phyloP scores from a whole-genome alignment of 2,888 invertebrate species.

The Trichogramma evanescens region DNA sequence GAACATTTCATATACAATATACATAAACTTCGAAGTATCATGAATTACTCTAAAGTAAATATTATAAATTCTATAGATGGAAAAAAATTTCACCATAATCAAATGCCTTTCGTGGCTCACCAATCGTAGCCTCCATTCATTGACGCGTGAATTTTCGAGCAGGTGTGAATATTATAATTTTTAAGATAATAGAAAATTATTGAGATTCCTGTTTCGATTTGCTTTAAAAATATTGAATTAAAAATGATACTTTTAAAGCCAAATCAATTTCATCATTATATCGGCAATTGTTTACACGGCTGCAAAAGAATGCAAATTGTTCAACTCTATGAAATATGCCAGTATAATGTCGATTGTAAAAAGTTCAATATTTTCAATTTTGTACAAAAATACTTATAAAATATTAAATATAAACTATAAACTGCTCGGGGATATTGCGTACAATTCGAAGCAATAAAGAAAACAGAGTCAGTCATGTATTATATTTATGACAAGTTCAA shows the following conservation, averaged over 20 bases:
- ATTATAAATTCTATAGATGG: background rate
- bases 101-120: slow-evolving; percentile 1
- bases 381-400: background rate
- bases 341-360: background rate
- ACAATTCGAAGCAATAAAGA: slow-evolving; percentile 8
- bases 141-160: slow-evolving; percentile 12
- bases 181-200: too few relatives aligned
- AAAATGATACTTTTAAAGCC: too few relatives aligned
- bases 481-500: background rate
- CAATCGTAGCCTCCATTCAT: slow-evolving; percentile 3
- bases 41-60: slow-evolving; percentile 3
- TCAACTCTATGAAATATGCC: too few relatives aligned
- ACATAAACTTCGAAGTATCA: slow-evolving; percentile 2
- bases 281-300: too few relatives aligned
- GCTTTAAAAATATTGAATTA: too few relatives aligned
- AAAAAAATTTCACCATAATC: slow-evolving; percentile 2
- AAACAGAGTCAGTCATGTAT: slow-evolving; percentile 14
- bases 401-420: background rate
- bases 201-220: too few relatives aligned
- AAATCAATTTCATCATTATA: too few relatives aligned
- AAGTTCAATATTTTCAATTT: background rate
- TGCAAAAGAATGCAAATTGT: too few relatives aligned
- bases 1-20: background rate
- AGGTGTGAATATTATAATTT: background rate
- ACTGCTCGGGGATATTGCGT: slow-evolving; percentile 13